Conservation (phyloP, 2,113 vertebrate species). For the Columbina picui region DNA sequence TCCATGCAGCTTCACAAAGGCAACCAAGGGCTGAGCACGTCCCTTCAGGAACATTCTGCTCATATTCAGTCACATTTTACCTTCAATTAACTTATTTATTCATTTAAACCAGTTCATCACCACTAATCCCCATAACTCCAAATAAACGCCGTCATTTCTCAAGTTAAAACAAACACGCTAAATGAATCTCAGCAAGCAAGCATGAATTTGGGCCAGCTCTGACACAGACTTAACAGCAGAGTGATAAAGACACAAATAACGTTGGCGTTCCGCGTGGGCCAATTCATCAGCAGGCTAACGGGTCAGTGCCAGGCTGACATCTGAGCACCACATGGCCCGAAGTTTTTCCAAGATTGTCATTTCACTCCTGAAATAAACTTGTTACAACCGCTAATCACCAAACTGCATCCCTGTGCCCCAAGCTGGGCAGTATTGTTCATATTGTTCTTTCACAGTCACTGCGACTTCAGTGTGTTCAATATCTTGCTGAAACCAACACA, state of each 20-base stretch:
- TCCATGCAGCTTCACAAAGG: background rate
- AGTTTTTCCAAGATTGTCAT: conserved; percentile 13
- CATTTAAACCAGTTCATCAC: background rate
- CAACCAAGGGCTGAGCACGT: background rate
- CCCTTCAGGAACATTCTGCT: background rate
- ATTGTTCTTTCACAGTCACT: background rate
- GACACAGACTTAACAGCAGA: background rate
- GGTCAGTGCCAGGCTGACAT: conserved; percentile 37
- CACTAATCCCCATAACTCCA: background rate
- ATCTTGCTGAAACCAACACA: background rate
- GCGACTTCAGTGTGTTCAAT: fast-evolving
- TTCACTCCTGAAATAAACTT: conserved; percentile 45
- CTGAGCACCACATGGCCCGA: conserved; percentile 36
- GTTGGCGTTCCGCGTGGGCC: background rate
- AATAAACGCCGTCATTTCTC: background rate
- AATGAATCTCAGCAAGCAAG: background rate
- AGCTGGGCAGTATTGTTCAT: background rate
- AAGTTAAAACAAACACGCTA: background rate
- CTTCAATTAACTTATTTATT: background rate
- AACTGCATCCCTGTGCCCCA: background rate
- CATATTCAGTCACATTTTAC: background rate
- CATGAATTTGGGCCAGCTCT: background rate
- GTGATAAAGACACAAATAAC: conserved; percentile 37
- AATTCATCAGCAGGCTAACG: conserved; percentile 12
- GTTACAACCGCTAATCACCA: background rate